Evolutionary conservation across 2,888 invertebrate genomes (phyloP), one percentile per base, ranked within the genome.

Genomic region (Margaritifera margaritifera): DNA sequence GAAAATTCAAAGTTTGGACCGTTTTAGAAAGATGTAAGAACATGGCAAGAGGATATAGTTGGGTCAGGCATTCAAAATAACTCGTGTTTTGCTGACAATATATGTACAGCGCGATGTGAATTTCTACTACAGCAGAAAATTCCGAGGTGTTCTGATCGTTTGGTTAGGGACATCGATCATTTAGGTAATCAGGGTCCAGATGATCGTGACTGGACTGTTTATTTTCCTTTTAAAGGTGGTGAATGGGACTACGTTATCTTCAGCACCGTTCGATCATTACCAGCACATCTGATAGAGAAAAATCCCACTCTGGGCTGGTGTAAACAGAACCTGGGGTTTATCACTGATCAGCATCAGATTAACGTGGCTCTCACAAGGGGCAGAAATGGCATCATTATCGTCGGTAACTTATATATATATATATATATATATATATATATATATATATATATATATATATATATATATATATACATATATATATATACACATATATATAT

Each of bases 171-270:
- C 24, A n/a, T 54, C 2, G 3, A 54, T 6, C 54, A 6, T 18
- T 22, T 63, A 6, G 19, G 8, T 25, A 18, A 6, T 52, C n/a
- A 18, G 4, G 11, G 11, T 22, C 62, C 8, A n/a, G n/a, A 4
- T 11, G 22, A 15, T 53, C 4, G 6, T 53, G 25, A 27, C 25
- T 63, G 18, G 22, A 18, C 24, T 22, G 15, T 15, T 0, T 20
- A 22, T 62, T 42, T 42, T 42, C 1, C 42, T 11, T 11, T 18
- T 42, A 42, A 11, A 87, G 87, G 87, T 64, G 81, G 82, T 22
- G 87, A 87, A 68, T 86, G 83, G 83, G 86, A 87, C 71, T 87
- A 84, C 66, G 86, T 87, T 50, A 80, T 87, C n/a, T 78, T 87
- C 62, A 85, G 85, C 25, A 83, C 86, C 4, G 86, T 86, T 6